phyloP scores from a whole-genome alignment of 2,113 vertebrate genomes.

The Osmerus mordax region DNA sequence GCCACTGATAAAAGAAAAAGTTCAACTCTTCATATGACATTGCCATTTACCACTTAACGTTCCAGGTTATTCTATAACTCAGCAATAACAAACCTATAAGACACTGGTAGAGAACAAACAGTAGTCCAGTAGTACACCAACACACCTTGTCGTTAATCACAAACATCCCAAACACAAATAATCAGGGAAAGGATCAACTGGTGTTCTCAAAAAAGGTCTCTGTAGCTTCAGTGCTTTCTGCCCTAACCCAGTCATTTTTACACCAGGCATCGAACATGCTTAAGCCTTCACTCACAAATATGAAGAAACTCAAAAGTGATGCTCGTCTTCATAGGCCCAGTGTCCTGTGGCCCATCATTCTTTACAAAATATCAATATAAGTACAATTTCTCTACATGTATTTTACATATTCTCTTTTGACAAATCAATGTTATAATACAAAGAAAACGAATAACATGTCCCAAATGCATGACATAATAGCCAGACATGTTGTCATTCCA shows the following conservation, averaged over 20 bases:
- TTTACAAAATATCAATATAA: conserved; percentile 32
- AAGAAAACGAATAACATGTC: not conserved
- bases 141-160: conserved; percentile 13
- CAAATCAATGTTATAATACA: conserved; percentile 30
- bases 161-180: conserved; percentile 11
- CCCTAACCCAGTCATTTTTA: conserved; percentile 16
- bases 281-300: conserved; percentile 2
- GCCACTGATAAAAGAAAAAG: conserved; percentile 12
- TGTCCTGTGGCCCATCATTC: conserved; percentile 12
- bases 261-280: conserved; percentile 19
- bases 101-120: conserved; percentile 7
- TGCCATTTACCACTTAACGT: conserved; percentile 18
- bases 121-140: conserved; percentile 31
- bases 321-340: conserved; percentile 22
- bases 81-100: conserved; percentile 11
- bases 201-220: not conserved
- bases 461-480: conserved; percentile 16
- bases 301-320: conserved; percentile 22
- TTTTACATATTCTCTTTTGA: conserved; percentile 22
- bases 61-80: not conserved
- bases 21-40: not conserved
- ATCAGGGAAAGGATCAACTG: not conserved
- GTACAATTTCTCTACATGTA: conserved; percentile 12
- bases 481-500: not conserved
- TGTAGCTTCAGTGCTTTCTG: conserved; percentile 21